Evolutionary conservation across 2,888 invertebrate species (phyloP).

Genomic region (Polymixis flavicincta): DNA sequence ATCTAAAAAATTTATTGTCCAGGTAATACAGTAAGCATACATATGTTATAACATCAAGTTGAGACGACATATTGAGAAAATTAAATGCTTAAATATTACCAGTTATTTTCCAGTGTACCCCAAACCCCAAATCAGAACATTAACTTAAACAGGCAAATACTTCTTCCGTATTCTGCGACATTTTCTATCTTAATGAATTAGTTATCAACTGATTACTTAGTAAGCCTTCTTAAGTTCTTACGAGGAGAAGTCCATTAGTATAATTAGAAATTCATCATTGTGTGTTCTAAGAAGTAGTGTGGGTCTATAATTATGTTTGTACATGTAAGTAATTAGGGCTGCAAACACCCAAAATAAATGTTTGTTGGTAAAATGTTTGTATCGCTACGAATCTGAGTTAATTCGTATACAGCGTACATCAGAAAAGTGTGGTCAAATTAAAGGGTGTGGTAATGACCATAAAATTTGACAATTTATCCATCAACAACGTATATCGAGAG

Average conservation of each 20-base stretch:
- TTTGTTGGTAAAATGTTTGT: conserved; percentile 8
- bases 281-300: conserved; percentile 9
- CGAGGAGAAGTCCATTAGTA: conserved; percentile 28
- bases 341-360: background rate
- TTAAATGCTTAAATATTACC: too few species aligned
- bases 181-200: conserved; percentile 16
- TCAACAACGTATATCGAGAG: background rate
- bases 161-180: background rate
- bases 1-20: background rate
- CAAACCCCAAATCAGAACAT: too few species aligned
- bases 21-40: too few species aligned
- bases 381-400: background rate
- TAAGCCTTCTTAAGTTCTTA: conserved; percentile 12
- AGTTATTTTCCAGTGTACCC: too few species aligned
- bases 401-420: background rate
- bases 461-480: background rate
- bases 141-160: too few species aligned
- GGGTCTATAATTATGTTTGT: background rate
- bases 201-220: conserved; percentile 42
- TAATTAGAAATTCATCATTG: conserved; percentile 36
- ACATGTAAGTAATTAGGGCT: conserved; percentile 15
- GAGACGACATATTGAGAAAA: too few species aligned
- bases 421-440: background rate
- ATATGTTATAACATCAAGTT: too few species aligned
- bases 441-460: background rate